These are phyloP conservation scores for Araneus ventricosus DNA, from an alignment of 1,140 invertebrate genomes.

Conservation along the genomic window DNA sequence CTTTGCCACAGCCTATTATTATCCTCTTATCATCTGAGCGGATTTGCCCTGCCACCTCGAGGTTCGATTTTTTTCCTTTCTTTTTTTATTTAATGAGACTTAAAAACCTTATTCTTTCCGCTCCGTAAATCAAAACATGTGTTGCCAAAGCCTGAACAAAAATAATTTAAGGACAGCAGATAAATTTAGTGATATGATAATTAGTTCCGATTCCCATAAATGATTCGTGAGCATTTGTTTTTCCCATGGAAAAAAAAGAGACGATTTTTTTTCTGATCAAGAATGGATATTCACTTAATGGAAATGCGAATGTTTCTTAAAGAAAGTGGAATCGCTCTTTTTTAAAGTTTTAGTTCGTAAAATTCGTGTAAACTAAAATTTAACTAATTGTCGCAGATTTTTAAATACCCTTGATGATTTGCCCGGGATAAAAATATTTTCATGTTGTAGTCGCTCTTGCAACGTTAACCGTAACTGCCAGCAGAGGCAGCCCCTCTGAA, in stretches of 20 bases:
- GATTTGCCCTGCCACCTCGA: neutral
- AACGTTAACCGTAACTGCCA: too few species aligned
- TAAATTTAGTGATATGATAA: constrained; percentile 7
- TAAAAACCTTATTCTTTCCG: neutral
- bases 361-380: too few species aligned
- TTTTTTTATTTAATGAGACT: neutral
- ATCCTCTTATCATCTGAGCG: constrained; percentile 15
- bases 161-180: constrained; percentile 17
- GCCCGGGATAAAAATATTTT: too few species aligned
- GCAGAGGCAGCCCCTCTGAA: too few species aligned
- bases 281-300: neutral
- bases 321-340: too few species aligned
- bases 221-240: neutral
- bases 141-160: neutral
- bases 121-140: neutral
- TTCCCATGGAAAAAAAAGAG: neutral
- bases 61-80: neutral
- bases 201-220: neutral
- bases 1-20: neutral
- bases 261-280: neutral
- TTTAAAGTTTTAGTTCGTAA: too few species aligned
- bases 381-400: too few species aligned
- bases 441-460: too few species aligned
- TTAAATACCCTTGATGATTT: too few species aligned
- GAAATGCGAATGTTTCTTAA: neutral